Conservation (phyloP, 2,888 invertebrate genomes). For the Macrophya annulata region DNA sequence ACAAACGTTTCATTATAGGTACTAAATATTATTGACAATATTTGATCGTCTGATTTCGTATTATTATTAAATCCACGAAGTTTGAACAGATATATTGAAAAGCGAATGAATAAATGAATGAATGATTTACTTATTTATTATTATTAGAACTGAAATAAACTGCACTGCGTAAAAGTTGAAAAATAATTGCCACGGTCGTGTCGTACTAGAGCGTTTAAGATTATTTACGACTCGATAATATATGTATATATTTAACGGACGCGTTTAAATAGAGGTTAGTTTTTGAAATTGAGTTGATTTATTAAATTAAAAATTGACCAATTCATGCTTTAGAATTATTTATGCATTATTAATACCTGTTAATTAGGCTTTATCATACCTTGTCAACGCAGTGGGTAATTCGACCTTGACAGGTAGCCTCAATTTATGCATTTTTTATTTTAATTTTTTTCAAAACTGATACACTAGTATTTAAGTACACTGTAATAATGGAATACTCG, state of each 20-base stretch:
- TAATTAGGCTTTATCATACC: constrained; percentile 73
- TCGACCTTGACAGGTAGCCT: constrained; percentile 77
- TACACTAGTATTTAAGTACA: neutral
- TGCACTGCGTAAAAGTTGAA: neutral
- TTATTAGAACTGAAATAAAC: neutral
- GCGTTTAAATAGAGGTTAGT: constrained; percentile 11
- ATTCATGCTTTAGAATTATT: constrained; percentile 14
- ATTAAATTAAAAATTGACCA: neutral
- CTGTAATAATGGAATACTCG: neutral
- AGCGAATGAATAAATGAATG: neutral
- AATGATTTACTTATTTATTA: neutral
- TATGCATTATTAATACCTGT: constrained; percentile 65
- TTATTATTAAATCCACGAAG: too few relatives aligned
- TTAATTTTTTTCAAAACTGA: neutral
- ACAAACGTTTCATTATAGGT: neutral
- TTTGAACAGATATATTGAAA: neutral
- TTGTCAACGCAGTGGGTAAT: constrained; percentile 76
- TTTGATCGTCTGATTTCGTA: too few relatives aligned
- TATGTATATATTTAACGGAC: neutral
- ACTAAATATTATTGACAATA: neutral
- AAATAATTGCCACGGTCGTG: neutral
- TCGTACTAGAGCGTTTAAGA: neutral
- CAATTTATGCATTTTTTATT: constrained; percentile 73
- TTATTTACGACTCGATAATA: neutral
- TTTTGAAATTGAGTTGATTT: neutral